A percentile compares a stretch with the other conserved stretches of the same genome.
Evolutionary conservation across 1,140 invertebrate species (phyloP).

Genomic region (Zaprionus vittiger): DNA sequence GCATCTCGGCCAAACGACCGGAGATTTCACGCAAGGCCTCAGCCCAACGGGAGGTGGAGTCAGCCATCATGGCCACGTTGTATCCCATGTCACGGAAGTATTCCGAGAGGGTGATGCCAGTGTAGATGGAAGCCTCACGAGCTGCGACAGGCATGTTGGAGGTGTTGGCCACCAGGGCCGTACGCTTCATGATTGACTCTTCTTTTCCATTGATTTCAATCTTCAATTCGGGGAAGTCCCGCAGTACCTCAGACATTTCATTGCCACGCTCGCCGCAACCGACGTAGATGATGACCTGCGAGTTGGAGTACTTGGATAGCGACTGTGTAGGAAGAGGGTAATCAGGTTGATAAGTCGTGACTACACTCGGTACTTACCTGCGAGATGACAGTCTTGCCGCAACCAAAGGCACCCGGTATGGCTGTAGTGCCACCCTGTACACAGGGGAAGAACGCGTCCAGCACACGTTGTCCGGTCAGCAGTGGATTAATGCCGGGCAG

Average conservation of each 20-base stretch:
- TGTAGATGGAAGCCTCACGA: constrained; percentile 99
- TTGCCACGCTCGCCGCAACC: constrained; percentile 99
- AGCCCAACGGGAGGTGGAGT: constrained; percentile 99
- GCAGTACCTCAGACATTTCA: constrained; percentile 95
- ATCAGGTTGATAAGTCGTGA: not conserved
- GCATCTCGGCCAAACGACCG: constrained; percentile 99
- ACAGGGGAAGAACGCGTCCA: constrained; percentile 99
- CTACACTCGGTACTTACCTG: constrained; percentile 81
- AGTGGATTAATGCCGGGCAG: constrained; percentile 98
- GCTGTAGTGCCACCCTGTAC: constrained; percentile 99
- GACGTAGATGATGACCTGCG: constrained; percentile 99
- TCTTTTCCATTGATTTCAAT: constrained; percentile 98
- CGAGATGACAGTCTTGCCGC: constrained; percentile 86
- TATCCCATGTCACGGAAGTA: constrained; percentile 99
- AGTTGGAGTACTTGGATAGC: constrained; percentile 99
- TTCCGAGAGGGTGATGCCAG: constrained; percentile 97
- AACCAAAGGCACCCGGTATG: constrained; percentile 97
- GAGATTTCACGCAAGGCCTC: constrained; percentile 99
- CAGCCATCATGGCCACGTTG: constrained; percentile 99
- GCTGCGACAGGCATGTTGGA: constrained; percentile 99
- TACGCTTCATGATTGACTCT: constrained; percentile 99
- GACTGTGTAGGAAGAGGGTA: constrained; percentile 85
- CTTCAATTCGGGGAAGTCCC: constrained; percentile 99
- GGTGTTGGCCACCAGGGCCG: constrained; percentile 99
- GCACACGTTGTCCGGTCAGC: constrained; percentile 97